Base-by-base conservation (phyloP, 2,113 vertebrate species). In the Puntigrus tetrazona region DNA sequence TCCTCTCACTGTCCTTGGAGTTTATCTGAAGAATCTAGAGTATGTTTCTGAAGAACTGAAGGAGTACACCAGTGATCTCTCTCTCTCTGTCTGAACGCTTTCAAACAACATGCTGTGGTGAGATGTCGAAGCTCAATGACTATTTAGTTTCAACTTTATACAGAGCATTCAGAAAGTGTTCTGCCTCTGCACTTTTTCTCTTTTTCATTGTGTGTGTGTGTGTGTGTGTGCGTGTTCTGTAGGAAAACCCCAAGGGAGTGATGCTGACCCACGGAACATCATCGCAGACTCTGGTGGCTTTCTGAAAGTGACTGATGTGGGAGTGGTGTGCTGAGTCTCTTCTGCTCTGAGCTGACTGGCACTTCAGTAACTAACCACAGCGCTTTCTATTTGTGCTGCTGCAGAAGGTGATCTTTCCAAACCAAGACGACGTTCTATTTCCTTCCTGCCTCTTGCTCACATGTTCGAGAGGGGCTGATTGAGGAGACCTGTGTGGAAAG, bases 381-480 rank as follows among this genome's bases (percentile, higher is more conserved):
- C 27, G 0, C 7, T 50, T 27, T 86, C n/a, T 50, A 31, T 95
- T 92, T 95, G 95, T 95, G 92, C 95, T 87, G 38, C 91, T 95
- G 94, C 96, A 99, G 98, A 98, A 96, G 97, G 97, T 99, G 87
- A 99, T 99, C 94, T 98, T 95, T 93, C 98, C 98, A 87, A 98
- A 96, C 94, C 95, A 98, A 93, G 97, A 99, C 84, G 98, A 99
- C 93, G 97, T 98, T 93, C 97, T 99, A 97, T 99, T 94, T 99
- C 98, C 94, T 99, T 98, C 96, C 95, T 99, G 91, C 98, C 98
- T 90, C 95, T 99, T 94, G 98, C 98, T 93, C 98, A 99, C 95
- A 99, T 99, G 98, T 99, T 99, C 94, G 98, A 99, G 93, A 95
- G 98, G 91, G 98, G 91, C 95, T 99, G 73, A 99, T 99, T 80